A percentile compares a stretch with the other conserved stretches of the same genome.
Evolutionary conservation across 2,113 vertebrate genomes (phyloP).

Genomic region (Trematocara nigrifrons): DNA sequence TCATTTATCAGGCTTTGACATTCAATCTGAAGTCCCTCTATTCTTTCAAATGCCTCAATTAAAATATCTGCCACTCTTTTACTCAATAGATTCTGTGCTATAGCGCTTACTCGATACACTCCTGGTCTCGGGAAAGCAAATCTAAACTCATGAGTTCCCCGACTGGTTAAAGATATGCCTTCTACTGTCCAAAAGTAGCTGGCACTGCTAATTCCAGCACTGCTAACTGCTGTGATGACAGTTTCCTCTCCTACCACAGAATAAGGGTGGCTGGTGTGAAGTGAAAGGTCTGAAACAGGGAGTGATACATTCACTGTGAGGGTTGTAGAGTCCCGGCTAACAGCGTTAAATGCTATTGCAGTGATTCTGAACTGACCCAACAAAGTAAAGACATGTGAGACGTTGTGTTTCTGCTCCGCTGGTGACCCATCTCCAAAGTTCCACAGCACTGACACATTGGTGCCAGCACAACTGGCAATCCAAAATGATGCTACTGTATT

Average conservation of each 20-base stretch:
- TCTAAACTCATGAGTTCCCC: conserved; percentile 41
- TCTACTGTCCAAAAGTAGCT: conserved; percentile 69
- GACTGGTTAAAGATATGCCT: background rate
- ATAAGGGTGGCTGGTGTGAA: conserved; percentile 40
- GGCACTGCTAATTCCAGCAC: conserved; percentile 30
- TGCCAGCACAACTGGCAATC: conserved; percentile 43
- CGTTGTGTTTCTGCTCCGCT: conserved; percentile 12
- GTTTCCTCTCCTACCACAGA: conserved; percentile 53
- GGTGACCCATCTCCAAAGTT: conserved; percentile 73
- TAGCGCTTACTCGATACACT: conserved; percentile 53
- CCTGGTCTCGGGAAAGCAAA: conserved; percentile 64
- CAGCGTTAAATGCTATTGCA: conserved; percentile 58
- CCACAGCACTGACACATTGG: conserved; percentile 65
- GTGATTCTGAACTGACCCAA: conserved; percentile 59
- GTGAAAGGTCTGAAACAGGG: conserved; percentile 49
- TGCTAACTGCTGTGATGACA: conserved; percentile 49
- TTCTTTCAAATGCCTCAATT: conserved; percentile 66
- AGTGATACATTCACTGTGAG: conserved; percentile 49
- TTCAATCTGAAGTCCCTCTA: conserved; percentile 57
- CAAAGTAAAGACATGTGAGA: conserved; percentile 58
- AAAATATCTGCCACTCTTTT: conserved; percentile 37
- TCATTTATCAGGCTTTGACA: conserved; percentile 31
- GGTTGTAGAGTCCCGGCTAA: conserved; percentile 52
- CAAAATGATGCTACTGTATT: conserved; percentile 56
- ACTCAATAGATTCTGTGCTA: conserved; percentile 59